Base-by-base conservation (phyloP, 2,113 vertebrate genomes). In the Nettapus auritus region DNA sequence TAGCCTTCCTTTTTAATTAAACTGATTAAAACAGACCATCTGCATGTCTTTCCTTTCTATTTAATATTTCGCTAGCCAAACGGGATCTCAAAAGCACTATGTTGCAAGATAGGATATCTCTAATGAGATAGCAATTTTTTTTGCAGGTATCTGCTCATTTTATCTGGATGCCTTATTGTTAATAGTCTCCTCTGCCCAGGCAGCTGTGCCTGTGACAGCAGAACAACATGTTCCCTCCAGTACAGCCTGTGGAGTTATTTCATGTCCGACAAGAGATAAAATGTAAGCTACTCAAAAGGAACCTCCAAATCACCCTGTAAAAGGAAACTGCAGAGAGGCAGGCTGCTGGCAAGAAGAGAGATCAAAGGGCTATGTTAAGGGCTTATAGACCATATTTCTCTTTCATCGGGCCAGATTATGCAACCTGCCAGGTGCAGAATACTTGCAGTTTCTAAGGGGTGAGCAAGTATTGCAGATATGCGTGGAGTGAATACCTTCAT, bases 161-260 rank as follows among this genome's bases (percentile, higher is more conserved):
- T 95, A 93, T 96, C 91, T 96, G 92, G 86, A 85, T 96, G 88
- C 44, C 63, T 97, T 81, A 90, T 96, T 97, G 97, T 93, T 94
- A 97, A 97, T 88, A 96, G 89, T 77, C 89, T 96, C 92, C 74
- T 97, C 91, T 93, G 89, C 96, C 91, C 82, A 89, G 92, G 78
- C 81, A 96, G 83, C 96, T 97, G 84, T 90, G 91, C 68, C 95
- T 95, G 9, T 95, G 91, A 87, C 64, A 90, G 73, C 86, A 97
- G 97, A 98, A 98, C 97, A 98, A 95, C 94, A 90, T 97, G 96
- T 98, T 98, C 97, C 67, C 80, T 95, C 68, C 90, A 96, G 95
- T 84, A 97, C 94, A 94, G 87, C 86, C 6, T 94, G 89, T 70
- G 70, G 88, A 96, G 90, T 96, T 94, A 96, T 94, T 97, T 97